Evolutionary conservation across 2,113 vertebrate genomes (phyloP), one percentile per base, ranked within the genome.

Genomic region (Nematolebias whitei): DNA sequence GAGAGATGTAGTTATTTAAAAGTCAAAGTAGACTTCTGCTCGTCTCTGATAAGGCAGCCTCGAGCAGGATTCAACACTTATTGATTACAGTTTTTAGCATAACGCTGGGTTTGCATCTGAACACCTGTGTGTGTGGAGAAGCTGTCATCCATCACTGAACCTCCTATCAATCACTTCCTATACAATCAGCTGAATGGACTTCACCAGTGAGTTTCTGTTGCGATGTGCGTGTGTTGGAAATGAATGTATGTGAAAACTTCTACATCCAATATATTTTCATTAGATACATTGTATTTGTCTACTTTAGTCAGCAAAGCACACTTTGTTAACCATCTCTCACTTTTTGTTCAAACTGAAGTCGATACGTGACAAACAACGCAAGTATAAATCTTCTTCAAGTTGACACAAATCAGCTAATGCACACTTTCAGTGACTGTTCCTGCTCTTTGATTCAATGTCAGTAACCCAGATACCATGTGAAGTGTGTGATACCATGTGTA

Each of bases 141-240:
- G n/a, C n/a, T n/a, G 15, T 51, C 63, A 79, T 88, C 69, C 69
- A 83, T 87, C 77, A 84, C 65, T 68, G 62, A 59, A 62, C 54
- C 29, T 48, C 12, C 68, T 55, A 88, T 90, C 86, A 85, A 80
- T 90, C 82, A 87, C 66, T 64, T 74, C 59, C 45, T 14, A 44
- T 73, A 74, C 76, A 90, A 88, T 90, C 85, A 83, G 78, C 80
- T 85, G 78, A 88, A 71, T 87, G 74, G 45, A 74, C 52, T 52
- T 78, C 63, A 59, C 22, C 19, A 23, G 40, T 52, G 65, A n/a
- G 47, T 84, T 59, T 54, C 55, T 78, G 61, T 8, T 4, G 49
- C 2, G 8, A n/a, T 68, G 43, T 53, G 63, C 63, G 40, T 76
- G 44, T 57, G 48, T 50, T 6, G 50, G 15, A 38, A 64, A 78